These are phyloP conservation scores for Escarpia spicata DNA, from an alignment of 2,888 invertebrate genomes.

Conservation along the genomic window DNA sequence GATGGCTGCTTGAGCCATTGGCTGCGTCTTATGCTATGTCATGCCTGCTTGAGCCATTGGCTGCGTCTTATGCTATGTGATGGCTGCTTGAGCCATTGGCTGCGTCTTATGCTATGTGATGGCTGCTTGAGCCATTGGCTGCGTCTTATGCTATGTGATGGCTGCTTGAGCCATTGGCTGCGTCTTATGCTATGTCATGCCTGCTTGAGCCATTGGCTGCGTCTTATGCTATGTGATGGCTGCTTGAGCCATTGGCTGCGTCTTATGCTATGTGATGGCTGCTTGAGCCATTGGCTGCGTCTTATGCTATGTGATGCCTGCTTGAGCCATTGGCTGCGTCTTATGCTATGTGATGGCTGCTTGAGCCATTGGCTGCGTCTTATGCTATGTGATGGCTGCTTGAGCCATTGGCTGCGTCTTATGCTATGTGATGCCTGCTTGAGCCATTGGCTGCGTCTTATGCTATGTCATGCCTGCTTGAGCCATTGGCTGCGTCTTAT, in stretches of 20 bases:
- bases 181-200: not conserved
- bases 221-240: not conserved
- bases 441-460: no score
- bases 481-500: no score
- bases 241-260: not conserved
- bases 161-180: not conserved
- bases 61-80: not conserved
- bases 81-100: not conserved
- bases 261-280: not conserved
- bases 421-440: no score
- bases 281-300: not conserved
- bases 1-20: not conserved
- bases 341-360: not conserved
- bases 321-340: not conserved
- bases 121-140: not conserved
- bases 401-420: not conserved
- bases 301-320: not conserved
- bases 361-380: not conserved
- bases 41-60: not conserved
- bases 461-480: no score
- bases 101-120: not conserved
- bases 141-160: not conserved
- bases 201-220: not conserved
- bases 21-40: not conserved
- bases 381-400: not conserved